Evolutionary conservation across 1,140 invertebrate genomes (phyloP).

Genomic region (Dendrolimus punctatus): DNA sequence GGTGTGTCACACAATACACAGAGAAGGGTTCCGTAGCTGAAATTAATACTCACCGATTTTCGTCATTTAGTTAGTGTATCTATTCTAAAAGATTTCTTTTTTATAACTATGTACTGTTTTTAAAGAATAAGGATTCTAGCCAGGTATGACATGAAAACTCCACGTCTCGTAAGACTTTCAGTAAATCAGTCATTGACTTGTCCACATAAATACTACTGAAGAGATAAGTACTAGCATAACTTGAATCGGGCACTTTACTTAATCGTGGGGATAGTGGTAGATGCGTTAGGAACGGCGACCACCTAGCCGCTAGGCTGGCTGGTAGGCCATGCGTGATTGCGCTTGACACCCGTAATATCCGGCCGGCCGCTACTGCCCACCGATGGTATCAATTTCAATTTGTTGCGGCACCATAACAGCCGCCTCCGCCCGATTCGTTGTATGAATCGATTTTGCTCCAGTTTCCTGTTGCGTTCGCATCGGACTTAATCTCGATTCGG

Average conservation of each 20-base stretch:
- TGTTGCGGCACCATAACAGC: conserved; percentile 57
- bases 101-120: no score
- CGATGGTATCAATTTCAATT: conserved; percentile 70
- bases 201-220: no score
- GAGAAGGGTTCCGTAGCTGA: no score
- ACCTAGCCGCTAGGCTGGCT: conserved; percentile 7
- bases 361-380: conserved; percentile 41
- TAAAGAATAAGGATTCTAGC: no score
- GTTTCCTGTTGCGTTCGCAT: conserved; percentile 57
- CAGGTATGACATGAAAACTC: no score
- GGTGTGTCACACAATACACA: no score
- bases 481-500: conserved; percentile 52
- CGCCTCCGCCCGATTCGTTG: conserved; percentile 47
- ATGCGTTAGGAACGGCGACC: conserved; percentile 22
- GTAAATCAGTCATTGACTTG: no score
- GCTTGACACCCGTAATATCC: conserved; percentile 67
- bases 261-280: neutral
- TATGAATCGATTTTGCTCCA: conserved; percentile 60
- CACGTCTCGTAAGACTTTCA: no score
- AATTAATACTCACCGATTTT: no score
- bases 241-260: neutral
- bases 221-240: no score
- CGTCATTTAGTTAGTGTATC: no score
- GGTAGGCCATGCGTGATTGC: conserved; percentile 46
- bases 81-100: no score